Evolutionary conservation across 2,797 vertebrate genomes (phyloP).

Genomic region (Merluccius polli): DNA sequence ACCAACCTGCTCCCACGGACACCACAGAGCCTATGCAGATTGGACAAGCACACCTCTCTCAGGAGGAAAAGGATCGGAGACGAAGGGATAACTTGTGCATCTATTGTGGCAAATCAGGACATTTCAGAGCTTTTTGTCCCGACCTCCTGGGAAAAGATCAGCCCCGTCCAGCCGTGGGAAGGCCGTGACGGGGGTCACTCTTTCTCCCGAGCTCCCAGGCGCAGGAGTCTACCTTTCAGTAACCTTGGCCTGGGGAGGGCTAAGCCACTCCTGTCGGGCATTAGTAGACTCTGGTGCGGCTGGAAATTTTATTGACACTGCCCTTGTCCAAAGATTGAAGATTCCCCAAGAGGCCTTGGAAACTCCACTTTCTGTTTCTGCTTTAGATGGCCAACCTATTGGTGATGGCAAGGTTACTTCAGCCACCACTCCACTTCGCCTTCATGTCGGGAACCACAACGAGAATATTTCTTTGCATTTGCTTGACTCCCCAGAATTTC

Average conservation of each 20-base stretch:
- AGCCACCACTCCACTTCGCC: neutral
- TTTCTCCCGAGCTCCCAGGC: too few species aligned
- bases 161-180: neutral
- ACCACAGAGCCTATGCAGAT: neutral
- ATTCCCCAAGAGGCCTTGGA: neutral
- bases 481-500: neutral
- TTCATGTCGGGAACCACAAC: neutral
- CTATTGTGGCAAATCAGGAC: neutral
- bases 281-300: neutral
- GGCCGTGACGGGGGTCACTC: neutral
- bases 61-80: too few species aligned
- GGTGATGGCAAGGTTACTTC: neutral
- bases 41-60: too few species aligned
- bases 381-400: neutral
- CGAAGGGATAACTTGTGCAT: too few species aligned
- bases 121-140: neutral
- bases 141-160: neutral
- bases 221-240: neutral
- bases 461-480: neutral
- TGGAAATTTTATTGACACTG: neutral
- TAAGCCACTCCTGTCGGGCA: neutral
- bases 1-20: too few species aligned
- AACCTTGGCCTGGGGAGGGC: neutral
- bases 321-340: neutral
- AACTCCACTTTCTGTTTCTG: neutral